Conservation (phyloP, 2,888 invertebrate species). For the Pyrrhia umbra region DNA sequence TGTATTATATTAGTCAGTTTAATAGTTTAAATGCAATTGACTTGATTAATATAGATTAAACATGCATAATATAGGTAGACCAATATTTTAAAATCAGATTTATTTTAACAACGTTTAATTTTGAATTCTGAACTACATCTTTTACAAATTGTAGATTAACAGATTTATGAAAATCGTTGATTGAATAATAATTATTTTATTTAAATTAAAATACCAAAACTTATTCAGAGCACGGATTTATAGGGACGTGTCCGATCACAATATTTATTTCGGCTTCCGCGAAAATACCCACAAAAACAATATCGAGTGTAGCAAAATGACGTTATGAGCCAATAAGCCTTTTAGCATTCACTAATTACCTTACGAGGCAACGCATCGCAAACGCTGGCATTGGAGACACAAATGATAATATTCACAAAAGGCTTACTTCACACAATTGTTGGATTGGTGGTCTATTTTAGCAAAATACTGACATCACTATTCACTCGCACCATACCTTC, state of each 20-base stretch:
- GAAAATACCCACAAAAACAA: slow-evolving; percentile 3
- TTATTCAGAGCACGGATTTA: not conserved
- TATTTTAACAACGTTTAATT: too few species aligned
- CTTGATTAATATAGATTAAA: too few species aligned
- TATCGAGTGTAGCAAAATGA: slow-evolving; percentile 20
- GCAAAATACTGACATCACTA: too few species aligned
- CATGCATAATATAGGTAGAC: too few species aligned
- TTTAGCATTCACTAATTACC: slow-evolving; percentile 38
- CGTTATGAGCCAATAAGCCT: slow-evolving; percentile 39
- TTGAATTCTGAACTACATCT: too few species aligned
- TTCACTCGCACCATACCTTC: too few species aligned
- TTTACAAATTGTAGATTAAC: not conserved
- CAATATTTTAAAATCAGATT: not conserved
- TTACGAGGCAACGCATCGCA: slow-evolving; percentile 20
- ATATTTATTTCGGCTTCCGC: slow-evolving; percentile 1
- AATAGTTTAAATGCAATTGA: too few species aligned
- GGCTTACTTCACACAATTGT: not conserved
- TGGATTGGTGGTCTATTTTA: too few species aligned
- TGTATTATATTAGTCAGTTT: too few species aligned
- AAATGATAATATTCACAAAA: not conserved
- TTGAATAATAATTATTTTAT: not conserved
- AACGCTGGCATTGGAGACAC: not conserved
- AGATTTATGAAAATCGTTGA: not conserved
- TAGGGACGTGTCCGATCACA: not conserved
- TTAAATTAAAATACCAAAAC: not conserved